A percentile compares a stretch with the other conserved stretches of the same genome.
phyloP scores from a whole-genome alignment of 2,888 invertebrate genomes.

The Sminthurinus aureus region DNA sequence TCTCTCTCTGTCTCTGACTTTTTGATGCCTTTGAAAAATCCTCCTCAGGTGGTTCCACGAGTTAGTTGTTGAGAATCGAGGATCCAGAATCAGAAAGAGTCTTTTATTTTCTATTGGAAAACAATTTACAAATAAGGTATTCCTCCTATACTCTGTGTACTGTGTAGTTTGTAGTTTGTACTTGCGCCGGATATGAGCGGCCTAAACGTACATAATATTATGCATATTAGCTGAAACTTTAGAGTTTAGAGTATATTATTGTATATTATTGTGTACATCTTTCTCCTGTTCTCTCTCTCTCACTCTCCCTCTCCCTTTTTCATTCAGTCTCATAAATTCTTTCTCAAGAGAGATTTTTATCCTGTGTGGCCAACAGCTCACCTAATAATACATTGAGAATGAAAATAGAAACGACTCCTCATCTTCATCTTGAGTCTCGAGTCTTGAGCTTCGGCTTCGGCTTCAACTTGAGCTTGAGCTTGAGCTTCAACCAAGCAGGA shows the following conservation, averaged over 20 bases:
- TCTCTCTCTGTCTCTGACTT: background rate
- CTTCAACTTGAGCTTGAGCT: too few relatives aligned
- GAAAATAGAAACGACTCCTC: constrained; percentile 26
- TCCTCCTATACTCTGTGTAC: background rate
- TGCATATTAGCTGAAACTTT: background rate
- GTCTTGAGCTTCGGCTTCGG: too few relatives aligned
- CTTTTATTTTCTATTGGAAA: constrained; percentile 24
- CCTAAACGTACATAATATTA: background rate
- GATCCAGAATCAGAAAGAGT: too few relatives aligned
- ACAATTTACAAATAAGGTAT: constrained; percentile 35
- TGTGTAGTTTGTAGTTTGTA: background rate
- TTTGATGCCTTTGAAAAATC: constrained; percentile 18
- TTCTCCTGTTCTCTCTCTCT: too few relatives aligned
- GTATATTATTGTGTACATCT: too few relatives aligned
- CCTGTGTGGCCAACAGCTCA: constrained; percentile 24
- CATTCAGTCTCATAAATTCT: constrained; percentile 1
- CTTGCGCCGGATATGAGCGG: constrained; percentile 20
- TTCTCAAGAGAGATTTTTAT: constrained; percentile 12
- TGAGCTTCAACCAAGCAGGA: constrained; percentile 16
- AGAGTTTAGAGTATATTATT: background rate
- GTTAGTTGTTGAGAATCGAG: background rate
- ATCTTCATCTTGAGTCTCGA: background rate
- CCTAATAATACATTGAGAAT: constrained; percentile 27
- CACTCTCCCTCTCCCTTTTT: background rate
- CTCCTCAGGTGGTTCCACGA: constrained; percentile 37